These are phyloP conservation scores for Ormyrus rosae DNA, from an alignment of 2,888 invertebrate genomes.

Conservation along the genomic window DNA sequence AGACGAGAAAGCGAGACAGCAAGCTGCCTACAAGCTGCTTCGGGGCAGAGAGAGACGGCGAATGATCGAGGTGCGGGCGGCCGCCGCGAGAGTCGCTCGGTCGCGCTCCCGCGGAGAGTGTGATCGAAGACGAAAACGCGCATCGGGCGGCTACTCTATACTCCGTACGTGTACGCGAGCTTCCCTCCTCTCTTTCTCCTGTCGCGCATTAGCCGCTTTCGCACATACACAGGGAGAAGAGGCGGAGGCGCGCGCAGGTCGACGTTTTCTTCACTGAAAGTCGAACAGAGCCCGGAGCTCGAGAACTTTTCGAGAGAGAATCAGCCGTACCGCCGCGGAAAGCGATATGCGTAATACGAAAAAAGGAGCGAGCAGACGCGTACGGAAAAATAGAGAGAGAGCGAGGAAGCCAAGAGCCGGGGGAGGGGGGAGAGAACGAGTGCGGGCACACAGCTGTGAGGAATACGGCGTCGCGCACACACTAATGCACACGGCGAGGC, in stretches of 20 bases:
- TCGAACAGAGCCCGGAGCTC: not conserved
- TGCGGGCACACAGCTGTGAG: conserved; percentile 37
- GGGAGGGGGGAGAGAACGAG: not conserved
- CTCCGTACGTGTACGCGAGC: not conserved
- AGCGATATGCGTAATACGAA: not conserved
- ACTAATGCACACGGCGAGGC: not conserved
- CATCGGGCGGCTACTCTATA: conserved; percentile 22
- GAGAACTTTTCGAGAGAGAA: no score
- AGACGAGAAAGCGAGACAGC: conserved; percentile 40
- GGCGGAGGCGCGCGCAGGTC: no score
- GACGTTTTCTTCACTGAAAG: conserved; percentile 20
- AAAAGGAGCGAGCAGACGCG: conserved; percentile 1
- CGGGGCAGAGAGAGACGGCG: not conserved
- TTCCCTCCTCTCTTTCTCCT: not conserved
- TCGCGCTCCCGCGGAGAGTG: not conserved
- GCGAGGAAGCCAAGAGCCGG: not conserved
- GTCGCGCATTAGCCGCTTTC: not conserved
- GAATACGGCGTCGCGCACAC: not conserved
- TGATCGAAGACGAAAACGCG: conserved; percentile 43
- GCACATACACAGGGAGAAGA: no score
- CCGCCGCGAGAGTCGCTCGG: not conserved
- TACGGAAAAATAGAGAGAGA: conserved; percentile 8
- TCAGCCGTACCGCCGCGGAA: no score
- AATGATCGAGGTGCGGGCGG: conserved; percentile 22
- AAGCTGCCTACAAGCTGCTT: not conserved